These are phyloP conservation scores for Xenopus borealis DNA, from an alignment of 2,113 vertebrate genomes.

Conservation along the genomic window DNA sequence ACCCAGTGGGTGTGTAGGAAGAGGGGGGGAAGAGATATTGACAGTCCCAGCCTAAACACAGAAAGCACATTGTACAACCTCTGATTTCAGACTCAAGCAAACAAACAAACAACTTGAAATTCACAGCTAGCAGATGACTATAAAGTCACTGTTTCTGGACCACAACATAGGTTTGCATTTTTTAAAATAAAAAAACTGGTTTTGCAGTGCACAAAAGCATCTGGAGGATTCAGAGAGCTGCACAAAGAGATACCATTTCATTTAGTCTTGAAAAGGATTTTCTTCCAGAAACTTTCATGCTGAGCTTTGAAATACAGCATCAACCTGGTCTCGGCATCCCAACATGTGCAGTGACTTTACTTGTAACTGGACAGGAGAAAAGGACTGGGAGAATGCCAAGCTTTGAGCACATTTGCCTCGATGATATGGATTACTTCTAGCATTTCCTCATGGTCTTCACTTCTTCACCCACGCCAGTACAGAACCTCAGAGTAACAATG, in stretches of 20 bases:
- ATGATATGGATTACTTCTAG: neutral
- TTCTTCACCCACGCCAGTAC: neutral
- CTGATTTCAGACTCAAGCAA: constrained; percentile 14
- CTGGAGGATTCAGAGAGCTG: neutral
- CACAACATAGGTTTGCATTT: neutral
- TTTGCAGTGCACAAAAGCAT: neutral
- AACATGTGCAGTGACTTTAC: neutral
- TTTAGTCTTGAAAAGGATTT: too few species aligned
- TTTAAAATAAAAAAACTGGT: neutral
- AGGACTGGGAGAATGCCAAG: neutral
- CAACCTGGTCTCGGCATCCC: neutral
- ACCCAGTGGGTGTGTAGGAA: constrained; percentile 22
- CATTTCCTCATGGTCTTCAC: neutral
- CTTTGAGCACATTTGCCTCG: neutral
- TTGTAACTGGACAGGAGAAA: neutral
- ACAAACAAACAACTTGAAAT: constrained; percentile 18
- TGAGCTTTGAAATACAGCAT: too few species aligned
- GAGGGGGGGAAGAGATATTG: constrained; percentile 19
- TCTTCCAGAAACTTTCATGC: too few species aligned
- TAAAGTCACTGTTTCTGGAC: constrained; percentile 1
- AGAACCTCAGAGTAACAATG: neutral
- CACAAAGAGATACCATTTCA: neutral
- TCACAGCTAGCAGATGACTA: constrained; percentile 10
- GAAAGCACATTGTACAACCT: constrained; percentile 23
- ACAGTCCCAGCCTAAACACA: constrained; percentile 26